Evolutionary conservation across 2,113 vertebrate genomes (phyloP), one percentile per base, ranked within the genome.

Genomic region (Acanthochromis polyacanthus): DNA sequence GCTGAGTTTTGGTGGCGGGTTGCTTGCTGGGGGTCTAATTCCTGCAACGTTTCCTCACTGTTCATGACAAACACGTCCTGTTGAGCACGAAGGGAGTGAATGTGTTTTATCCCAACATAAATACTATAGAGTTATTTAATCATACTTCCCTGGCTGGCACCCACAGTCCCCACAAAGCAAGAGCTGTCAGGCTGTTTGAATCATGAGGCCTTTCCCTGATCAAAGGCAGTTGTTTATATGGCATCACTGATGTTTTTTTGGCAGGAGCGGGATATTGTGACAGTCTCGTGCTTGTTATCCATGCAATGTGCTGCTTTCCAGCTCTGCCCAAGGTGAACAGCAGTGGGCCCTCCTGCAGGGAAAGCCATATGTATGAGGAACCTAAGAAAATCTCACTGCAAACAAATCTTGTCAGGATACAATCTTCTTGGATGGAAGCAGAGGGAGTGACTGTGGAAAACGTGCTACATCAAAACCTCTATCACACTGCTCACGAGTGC

Each of bases 221-320:
- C 94, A 94, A 95, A 95, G 92, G 32, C 82, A 65, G 50, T 90
- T 88, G 90, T 90, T 93, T 93, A 91, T 89, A 71, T 82, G 80
- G 10, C 32, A 62, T 86, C 89, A 78, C 40, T 91, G 84, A 76
- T 89, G 80, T 84, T 87, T 85, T 93, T 92, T 89, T 92, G 91
- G 91, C 89, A 87, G 62, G 80, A 50, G 53, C 1, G n/a, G 86
- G 74, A 78, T 91, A 91, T 92, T 92, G 93, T 92, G 91, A 92
- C 93, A 93, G 53, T 92, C 82, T 83, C 75, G 50, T 48, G 69
- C 88, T 88, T 93, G 85, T 89, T 93, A 80, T 90, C 75, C 64
- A 40, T 76, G 46, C 50, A 71, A 83, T 87, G 73, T 70, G 81
- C 63, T 71, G 64, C 53, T 85, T 82, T 82, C 76, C 56, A 2